Evolutionary conservation across 2,888 invertebrate species (phyloP).

Genomic region (Acanthosepion pharaonis): DNA sequence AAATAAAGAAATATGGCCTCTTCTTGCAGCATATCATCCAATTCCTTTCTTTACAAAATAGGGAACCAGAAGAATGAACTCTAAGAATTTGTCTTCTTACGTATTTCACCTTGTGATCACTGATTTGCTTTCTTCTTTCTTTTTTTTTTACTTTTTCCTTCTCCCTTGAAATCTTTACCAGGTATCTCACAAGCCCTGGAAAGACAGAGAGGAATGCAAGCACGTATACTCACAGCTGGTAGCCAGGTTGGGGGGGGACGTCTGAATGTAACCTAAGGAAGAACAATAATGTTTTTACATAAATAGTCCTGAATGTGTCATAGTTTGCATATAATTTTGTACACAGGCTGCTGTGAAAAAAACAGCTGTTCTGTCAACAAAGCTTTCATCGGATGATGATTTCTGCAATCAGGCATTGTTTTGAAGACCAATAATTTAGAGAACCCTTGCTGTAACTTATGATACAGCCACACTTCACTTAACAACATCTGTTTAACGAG

Average conservation of each 20-base stretch:
- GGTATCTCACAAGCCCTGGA: neutral
- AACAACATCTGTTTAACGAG: no score
- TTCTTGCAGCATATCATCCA: neutral
- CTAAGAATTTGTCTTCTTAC: neutral
- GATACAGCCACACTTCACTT: no score
- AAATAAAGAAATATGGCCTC: no score
- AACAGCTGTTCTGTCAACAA: no score
- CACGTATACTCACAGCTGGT: neutral
- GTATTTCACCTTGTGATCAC: neutral
- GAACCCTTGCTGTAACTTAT: no score
- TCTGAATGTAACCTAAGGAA: neutral
- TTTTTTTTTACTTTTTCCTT: neutral
- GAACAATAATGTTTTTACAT: neutral
- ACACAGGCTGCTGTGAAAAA: no score
- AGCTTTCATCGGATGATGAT: no score
- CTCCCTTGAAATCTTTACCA: neutral
- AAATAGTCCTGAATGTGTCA: neutral
- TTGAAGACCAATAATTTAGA: no score
- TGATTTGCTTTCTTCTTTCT: neutral
- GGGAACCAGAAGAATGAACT: neutral
- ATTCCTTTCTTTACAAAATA: neutral
- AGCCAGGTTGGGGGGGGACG: conserved; percentile 15
- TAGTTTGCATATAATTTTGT: no score
- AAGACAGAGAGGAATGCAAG: conserved; percentile 38
- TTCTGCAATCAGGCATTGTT: no score